These are phyloP conservation scores for Nyctibius grandis DNA, from an alignment of 2,797 vertebrate genomes.

Conservation along the genomic window DNA sequence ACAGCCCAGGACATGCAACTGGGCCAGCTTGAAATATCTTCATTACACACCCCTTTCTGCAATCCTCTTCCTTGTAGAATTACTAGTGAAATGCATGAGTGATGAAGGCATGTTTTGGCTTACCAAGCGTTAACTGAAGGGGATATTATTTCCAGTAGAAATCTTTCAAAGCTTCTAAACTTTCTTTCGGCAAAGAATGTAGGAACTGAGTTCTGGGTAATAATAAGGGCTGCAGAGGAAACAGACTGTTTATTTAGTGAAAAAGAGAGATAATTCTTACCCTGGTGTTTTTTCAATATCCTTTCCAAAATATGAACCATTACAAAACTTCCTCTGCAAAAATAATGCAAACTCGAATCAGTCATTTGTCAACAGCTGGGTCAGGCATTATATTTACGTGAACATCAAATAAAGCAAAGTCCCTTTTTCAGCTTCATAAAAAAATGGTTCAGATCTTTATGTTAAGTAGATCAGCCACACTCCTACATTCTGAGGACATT, in stretches of 20 bases:
- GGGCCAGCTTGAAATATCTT: not conserved
- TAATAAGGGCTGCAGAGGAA: not conserved
- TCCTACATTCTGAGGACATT: not conserved
- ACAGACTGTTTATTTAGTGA: not conserved
- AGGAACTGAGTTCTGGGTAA: not conserved
- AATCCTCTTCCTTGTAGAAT: not conserved
- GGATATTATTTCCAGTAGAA: not conserved
- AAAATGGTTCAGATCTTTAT: not conserved
- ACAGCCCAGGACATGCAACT: not conserved
- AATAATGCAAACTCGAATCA: not conserved
- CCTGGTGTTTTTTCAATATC: not conserved
- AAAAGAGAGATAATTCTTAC: not conserved
- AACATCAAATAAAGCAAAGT: not conserved
- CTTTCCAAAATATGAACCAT: not conserved
- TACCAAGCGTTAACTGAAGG: not conserved
- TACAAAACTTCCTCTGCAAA: not conserved
- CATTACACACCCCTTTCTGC: not conserved
- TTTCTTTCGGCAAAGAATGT: not conserved
- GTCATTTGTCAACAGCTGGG: not conserved
- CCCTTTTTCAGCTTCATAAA: not conserved
- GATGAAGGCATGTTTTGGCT: not conserved
- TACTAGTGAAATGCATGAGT: not conserved
- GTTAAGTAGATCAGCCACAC: not conserved
- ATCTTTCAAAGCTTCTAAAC: not conserved
- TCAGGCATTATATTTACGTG: not conserved